These are phyloP conservation scores for Tokudaia muenninki DNA, from an alignment of 2,797 vertebrate species.

Conservation along the genomic window DNA sequence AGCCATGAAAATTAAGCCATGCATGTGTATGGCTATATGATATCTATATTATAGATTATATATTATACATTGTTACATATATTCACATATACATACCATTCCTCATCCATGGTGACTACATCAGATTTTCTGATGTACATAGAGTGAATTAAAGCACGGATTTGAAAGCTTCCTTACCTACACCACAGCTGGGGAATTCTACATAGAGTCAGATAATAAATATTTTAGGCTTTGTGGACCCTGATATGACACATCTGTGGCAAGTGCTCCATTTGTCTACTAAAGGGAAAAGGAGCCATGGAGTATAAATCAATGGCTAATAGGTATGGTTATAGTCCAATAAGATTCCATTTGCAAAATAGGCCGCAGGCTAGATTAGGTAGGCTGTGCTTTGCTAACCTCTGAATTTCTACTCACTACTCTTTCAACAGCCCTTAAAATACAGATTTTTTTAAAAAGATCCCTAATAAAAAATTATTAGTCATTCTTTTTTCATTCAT, in stretches of 20 bases:
- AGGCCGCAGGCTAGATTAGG: background rate
- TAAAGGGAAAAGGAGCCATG: background rate
- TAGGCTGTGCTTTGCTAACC: background rate
- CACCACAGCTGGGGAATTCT: background rate
- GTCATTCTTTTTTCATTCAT: background rate
- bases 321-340: background rate
- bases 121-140: conserved; percentile 5
- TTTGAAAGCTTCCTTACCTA: background rate
- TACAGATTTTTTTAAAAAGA: background rate
- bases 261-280: background rate
- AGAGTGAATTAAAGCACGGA: background rate
- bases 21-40: background rate
- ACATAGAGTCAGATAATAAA: background rate
- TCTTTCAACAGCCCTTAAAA: background rate
- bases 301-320: background rate
- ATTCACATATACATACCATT: background rate
- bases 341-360: conserved; percentile 12
- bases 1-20: background rate
- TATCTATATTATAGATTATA: background rate
- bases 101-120: background rate
- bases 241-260: background rate
- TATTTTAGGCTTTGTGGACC: background rate
- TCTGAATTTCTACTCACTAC: background rate
- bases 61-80: background rate
- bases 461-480: conserved; percentile 5